Percentiles rank a stretch among this genome's conserved stretches.
Evolutionary conservation across 2,888 invertebrate species (phyloP).

Genomic region (Microplitis manilae): DNA sequence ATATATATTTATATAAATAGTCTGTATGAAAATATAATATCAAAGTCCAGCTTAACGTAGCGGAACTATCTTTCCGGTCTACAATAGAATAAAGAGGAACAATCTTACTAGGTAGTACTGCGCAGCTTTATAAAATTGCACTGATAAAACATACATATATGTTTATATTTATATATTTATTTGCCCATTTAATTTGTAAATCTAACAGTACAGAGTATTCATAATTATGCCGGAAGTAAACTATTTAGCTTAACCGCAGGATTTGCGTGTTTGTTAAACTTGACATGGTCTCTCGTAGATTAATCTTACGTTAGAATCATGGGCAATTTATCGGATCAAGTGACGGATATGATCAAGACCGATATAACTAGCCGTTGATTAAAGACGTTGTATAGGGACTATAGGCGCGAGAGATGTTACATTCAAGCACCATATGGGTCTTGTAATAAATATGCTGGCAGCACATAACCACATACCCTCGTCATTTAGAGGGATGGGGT

Average conservation of each 20-base stretch:
- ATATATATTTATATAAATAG: not conserved
- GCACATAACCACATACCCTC: constrained; percentile 37
- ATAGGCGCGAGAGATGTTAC: constrained; percentile 30
- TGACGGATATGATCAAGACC: constrained; percentile 42
- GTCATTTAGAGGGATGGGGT: constrained; percentile 15
- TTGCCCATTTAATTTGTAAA: constrained; percentile 28
- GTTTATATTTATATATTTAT: not conserved
- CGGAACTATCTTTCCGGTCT: constrained; percentile 31
- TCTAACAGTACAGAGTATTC: constrained; percentile 29
- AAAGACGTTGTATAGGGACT: constrained; percentile 27
- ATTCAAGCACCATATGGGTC: constrained; percentile 40
- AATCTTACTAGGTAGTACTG: not conserved
- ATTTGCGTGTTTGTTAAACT: constrained; percentile 34
- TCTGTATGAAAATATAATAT: constrained; percentile 25
- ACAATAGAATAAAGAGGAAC: not conserved
- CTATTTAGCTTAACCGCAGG: constrained; percentile 22
- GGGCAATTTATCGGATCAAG: constrained; percentile 41
- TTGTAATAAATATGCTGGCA: constrained; percentile 37
- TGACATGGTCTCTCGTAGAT: constrained; percentile 15
- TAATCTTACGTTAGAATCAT: constrained; percentile 39
- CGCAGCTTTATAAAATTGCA: constrained; percentile 2
- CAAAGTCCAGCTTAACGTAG: constrained; percentile 13
- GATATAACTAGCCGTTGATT: constrained; percentile 43
- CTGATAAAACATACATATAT: not conserved
- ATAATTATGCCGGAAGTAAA: constrained; percentile 34